phyloP scores from a whole-genome alignment of 2,113 vertebrate species.

The Pachypanchax playfairii region DNA sequence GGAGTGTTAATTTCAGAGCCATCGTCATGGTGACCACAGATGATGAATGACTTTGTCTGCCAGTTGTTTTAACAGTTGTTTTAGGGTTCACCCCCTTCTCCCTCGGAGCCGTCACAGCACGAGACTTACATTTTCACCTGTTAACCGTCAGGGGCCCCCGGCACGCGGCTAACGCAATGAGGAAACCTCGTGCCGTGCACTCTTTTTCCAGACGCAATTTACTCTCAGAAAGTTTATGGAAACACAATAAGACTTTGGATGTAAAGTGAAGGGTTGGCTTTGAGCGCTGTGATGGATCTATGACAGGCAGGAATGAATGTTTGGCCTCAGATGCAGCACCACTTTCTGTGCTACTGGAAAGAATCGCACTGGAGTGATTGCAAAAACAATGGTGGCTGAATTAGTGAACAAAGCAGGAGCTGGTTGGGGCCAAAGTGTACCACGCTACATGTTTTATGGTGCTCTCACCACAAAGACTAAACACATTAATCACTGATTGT shows the following conservation, averaged over 20 bases:
- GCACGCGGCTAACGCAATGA: constrained; percentile 41
- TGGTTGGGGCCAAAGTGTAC: constrained; percentile 30
- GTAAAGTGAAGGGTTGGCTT: constrained; percentile 27
- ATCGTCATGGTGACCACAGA: constrained; percentile 43
- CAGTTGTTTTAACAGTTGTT: constrained; percentile 67
- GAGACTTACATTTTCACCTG: constrained; percentile 18
- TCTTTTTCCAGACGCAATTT: constrained; percentile 49
- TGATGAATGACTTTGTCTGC: constrained; percentile 62
- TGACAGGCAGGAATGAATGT: constrained; percentile 28
- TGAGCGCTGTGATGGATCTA: constrained; percentile 37
- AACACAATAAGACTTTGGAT: constrained; percentile 46
- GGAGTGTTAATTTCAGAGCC: constrained; percentile 21
- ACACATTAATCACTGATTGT: constrained; percentile 55
- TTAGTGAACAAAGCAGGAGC: constrained; percentile 39
- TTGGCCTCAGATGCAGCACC: constrained; percentile 6
- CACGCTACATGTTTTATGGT: constrained; percentile 44
- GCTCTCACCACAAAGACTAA: constrained; percentile 62
- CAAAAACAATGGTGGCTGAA: constrained; percentile 56
- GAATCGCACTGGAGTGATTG: constrained; percentile 47
- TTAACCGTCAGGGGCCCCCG: constrained; percentile 24
- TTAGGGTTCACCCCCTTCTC: constrained; percentile 20
- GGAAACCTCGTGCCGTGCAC: constrained; percentile 39
- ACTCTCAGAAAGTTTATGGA: constrained; percentile 53
- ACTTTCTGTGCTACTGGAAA: constrained; percentile 52
- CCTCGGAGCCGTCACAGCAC: constrained; percentile 11